phyloP scores from a whole-genome alignment of 2,888 invertebrate species.

The Clepsis dumicolana region DNA sequence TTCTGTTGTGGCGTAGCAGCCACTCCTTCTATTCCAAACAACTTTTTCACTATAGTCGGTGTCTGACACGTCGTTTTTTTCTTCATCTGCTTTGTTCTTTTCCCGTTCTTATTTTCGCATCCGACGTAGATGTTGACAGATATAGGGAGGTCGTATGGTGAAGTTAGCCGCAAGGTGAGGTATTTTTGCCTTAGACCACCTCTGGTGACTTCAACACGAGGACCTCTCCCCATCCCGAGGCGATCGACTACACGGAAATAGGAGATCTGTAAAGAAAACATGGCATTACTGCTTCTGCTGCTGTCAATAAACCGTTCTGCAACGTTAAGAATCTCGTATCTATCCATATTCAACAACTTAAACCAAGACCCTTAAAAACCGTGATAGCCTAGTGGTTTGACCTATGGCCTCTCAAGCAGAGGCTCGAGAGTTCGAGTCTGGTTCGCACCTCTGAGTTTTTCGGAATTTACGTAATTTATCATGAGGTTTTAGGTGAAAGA shows the following conservation, averaged over 20 bases:
- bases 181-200: slow-evolving; percentile 51
- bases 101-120: slow-evolving; percentile 61
- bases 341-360: no score
- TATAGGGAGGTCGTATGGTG: slow-evolving; percentile 64
- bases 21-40: neutral
- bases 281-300: no score
- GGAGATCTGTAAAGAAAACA: slow-evolving; percentile 46
- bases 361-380: no score
- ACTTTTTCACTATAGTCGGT: neutral
- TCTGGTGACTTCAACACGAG: neutral
- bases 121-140: slow-evolving; percentile 74
- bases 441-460: no score
- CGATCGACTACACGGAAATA: neutral
- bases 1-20: neutral
- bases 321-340: no score
- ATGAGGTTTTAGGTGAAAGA: no score
- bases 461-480: no score
- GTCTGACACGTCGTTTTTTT: neutral
- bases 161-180: slow-evolving; percentile 60
- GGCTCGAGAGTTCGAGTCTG: no score
- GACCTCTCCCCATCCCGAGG: neutral
- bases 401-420: no score
- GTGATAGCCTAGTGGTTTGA: no score
- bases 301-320: no score
- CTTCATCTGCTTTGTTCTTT: slow-evolving; percentile 61